These are phyloP conservation scores for Motacilla alba DNA, from an alignment of 2,113 vertebrate species.

Conservation along the genomic window DNA sequence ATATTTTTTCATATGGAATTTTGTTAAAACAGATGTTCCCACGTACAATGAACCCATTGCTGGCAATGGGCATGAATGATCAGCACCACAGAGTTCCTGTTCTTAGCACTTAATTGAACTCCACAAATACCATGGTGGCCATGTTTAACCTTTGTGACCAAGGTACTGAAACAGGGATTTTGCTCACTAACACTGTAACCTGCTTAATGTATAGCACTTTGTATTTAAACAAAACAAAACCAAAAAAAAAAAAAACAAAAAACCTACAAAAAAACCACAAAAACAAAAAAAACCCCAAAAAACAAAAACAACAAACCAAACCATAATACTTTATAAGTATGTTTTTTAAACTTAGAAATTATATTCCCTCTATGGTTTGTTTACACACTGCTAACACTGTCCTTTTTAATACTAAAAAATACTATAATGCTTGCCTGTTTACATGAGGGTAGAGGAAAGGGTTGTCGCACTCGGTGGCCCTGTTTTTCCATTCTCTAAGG, in stretches of 20 bases:
- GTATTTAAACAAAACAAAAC: constrained; percentile 70
- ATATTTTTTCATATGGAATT: constrained; percentile 58
- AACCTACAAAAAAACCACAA: background rate
- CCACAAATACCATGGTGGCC: background rate
- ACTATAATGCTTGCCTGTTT: constrained; percentile 46
- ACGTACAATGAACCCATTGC: constrained; percentile 50
- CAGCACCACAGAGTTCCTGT: constrained; percentile 10
- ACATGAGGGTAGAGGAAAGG: constrained; percentile 14
- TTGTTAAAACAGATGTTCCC: constrained; percentile 56
- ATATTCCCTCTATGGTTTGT: constrained; percentile 73
- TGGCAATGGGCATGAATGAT: constrained; percentile 52
- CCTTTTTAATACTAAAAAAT: constrained; percentile 49
- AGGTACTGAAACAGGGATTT: constrained; percentile 72
- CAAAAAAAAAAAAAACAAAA: background rate
- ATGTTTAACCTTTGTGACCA: constrained; percentile 55
- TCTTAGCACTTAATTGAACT: constrained; percentile 33
- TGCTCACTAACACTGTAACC: constrained; percentile 78
- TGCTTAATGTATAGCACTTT: constrained; percentile 80
- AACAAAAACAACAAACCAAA: constrained; percentile 22
- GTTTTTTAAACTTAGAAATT: constrained; percentile 72
- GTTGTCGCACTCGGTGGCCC: background rate
- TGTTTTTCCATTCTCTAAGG: constrained; percentile 46
- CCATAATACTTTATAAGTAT: constrained; percentile 60
- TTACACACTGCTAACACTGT: constrained; percentile 63
- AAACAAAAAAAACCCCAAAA: background rate